Percentiles rank a stretch among this genome's conserved stretches.
These are phyloP conservation scores for Rhinolophus sinicus DNA, from an alignment of 2,113 vertebrate genomes.

Conservation along the genomic window DNA sequence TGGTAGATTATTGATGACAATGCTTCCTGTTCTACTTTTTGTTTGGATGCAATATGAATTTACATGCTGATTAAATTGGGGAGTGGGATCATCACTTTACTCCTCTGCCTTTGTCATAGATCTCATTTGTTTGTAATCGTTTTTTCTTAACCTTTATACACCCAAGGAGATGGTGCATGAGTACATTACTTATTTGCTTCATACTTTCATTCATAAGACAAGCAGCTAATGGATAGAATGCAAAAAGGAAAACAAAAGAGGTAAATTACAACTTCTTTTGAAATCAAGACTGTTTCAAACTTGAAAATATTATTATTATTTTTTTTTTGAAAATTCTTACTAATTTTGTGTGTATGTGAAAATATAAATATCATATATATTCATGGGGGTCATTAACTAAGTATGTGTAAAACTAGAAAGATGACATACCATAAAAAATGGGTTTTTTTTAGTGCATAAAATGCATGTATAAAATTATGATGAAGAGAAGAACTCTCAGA, in stretches of 20 bases:
- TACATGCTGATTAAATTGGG: conserved; percentile 84
- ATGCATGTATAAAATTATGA: neutral
- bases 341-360: neutral
- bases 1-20: conserved; percentile 70
- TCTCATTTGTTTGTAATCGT: conserved; percentile 84
- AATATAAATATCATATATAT: neutral
- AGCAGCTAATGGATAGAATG: neutral
- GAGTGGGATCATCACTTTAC: conserved; percentile 59
- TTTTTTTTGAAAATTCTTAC: conserved; percentile 42
- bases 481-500: neutral
- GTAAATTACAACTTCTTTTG: neutral
- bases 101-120: conserved; percentile 78
- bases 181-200: conserved; percentile 80
- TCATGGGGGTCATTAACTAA: neutral
- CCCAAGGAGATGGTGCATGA: conserved; percentile 58
- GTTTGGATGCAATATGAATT: conserved; percentile 83
- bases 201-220: conserved; percentile 69
- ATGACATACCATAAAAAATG: neutral
- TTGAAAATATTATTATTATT: neutral
- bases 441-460: neutral
- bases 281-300: neutral
- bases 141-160: conserved; percentile 83
- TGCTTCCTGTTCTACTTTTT: conserved; percentile 73
- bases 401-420: neutral
- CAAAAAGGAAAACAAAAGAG: neutral